Evolutionary conservation across 2,113 vertebrate species (phyloP), one percentile per base, ranked within the genome.

Genomic region (Alligator mississippiensis): DNA sequence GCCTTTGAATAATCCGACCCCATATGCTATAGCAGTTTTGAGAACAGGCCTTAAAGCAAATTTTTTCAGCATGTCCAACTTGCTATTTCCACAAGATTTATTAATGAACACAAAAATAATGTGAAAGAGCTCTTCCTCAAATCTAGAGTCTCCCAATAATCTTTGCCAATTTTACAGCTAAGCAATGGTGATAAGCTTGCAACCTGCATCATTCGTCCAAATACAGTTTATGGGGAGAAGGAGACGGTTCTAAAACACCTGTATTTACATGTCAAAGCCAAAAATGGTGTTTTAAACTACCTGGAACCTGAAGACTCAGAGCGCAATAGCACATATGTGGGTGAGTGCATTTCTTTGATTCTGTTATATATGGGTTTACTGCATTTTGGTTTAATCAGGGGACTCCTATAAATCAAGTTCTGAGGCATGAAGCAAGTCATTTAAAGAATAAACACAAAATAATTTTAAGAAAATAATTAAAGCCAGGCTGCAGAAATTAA

Each of bases 181-280:
- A 95, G 76, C 85, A 79, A 85, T 0, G 84, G 95, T 21, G 81
- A 72, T 0, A 75, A 84, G 8, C 85, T 90, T 66, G 62, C 8
- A 3, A 85, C 88, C 55, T 96, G 96, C 8, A 0, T 84, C 47
- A 47, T 94, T 75, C 24, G 25, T 25, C 0, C 97, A 62, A 95
- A 88, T 64, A 5, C 74, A 0, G 80, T 87, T 47, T 96, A 92
- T 1, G 95, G 95, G 76, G 94, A 97, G 87, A 94, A 80, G 59
- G 70, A 85, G 57, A 25, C 0, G 0, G 58, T 70, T 55, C 93
- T 97, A 1, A 60, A 66, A 13, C 82, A 92, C 19, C 1, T 76
- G 1, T 90, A 84, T 11, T 0, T 16, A 30, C 11, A 14, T 6
- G 82, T 87, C 76, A 96, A 83, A 18, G 94, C 93, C 84, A 84